Conservation (phyloP, 2,113 vertebrate genomes). For the Peromyscus californicus region DNA sequence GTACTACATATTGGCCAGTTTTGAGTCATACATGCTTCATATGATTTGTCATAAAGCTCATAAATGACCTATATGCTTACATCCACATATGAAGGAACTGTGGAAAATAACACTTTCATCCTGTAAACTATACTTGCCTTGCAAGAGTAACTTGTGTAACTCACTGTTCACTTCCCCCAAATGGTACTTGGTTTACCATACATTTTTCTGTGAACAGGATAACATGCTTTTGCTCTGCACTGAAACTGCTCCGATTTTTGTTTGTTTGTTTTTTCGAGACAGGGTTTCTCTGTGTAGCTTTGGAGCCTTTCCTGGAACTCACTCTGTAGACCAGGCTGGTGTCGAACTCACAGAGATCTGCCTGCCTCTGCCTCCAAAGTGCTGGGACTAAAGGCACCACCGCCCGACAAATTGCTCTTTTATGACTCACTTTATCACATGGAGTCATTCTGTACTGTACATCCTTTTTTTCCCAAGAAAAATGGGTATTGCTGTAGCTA, state of each 20-base stretch:
- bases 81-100: not conserved
- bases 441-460: not conserved
- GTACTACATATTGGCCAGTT: too few relatives aligned
- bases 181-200: not conserved
- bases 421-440: not conserved
- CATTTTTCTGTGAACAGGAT: not conserved
- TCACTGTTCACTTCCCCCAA: not conserved
- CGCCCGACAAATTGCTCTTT: not conserved
- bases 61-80: not conserved
- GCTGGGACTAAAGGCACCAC: too few relatives aligned
- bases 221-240: not conserved
- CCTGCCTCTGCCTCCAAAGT: too few relatives aligned
- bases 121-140: too few relatives aligned
- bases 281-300: too few relatives aligned
- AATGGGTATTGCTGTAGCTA: not conserved
- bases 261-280: too few relatives aligned
- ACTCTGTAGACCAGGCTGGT: too few relatives aligned
- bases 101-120: not conserved
- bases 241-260: not conserved
- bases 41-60: not conserved
- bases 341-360: too few relatives aligned
- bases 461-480: not conserved
- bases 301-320: too few relatives aligned
- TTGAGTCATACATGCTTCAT: not conserved
- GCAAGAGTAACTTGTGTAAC: not conserved